These are phyloP conservation scores for Vesta saturnalis DNA, from an alignment of 2,888 invertebrate genomes.

Conservation along the genomic window DNA sequence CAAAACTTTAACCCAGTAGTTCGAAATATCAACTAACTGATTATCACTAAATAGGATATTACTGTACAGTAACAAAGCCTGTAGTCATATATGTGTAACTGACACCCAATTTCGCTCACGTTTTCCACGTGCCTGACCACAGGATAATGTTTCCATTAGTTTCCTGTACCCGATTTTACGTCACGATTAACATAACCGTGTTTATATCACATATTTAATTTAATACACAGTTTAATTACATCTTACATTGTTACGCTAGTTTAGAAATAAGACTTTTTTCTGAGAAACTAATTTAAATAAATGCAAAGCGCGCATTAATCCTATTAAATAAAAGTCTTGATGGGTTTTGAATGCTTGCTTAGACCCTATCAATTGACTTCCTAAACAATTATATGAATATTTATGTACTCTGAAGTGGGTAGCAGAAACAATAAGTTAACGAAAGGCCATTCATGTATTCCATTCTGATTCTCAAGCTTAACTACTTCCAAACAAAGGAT, in stretches of 20 bases:
- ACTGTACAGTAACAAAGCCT: conserved; percentile 13
- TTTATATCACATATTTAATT: conserved; percentile 4
- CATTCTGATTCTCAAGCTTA: conserved; percentile 32
- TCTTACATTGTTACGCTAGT: not conserved
- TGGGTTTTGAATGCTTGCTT: no score
- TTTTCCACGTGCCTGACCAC: conserved; percentile 24
- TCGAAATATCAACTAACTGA: conserved; percentile 14
- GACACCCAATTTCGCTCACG: conserved; percentile 21
- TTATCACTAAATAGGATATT: conserved; percentile 21
- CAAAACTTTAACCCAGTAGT: conserved; percentile 3
- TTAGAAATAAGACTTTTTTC: no score
- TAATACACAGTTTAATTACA: not conserved
- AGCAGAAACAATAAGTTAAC: conserved; percentile 30
- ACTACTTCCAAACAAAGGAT: conserved; percentile 45
- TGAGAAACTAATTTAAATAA: no score
- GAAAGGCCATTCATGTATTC: conserved; percentile 32
- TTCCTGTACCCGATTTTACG: conserved; percentile 8
- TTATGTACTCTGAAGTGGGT: conserved; percentile 14
- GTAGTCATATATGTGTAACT: conserved; percentile 22
- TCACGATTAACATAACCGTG: conserved; percentile 1
- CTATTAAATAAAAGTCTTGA: no score
- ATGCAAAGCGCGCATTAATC: no score
- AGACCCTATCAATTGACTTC: not conserved
- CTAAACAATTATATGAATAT: conserved; percentile 5
- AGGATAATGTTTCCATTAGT: conserved; percentile 12